Percentiles rank a stretch among this genome's conserved stretches.
These are phyloP conservation scores for Odontothrips loti DNA, from an alignment of 2,888 invertebrate genomes.

Conservation along the genomic window DNA sequence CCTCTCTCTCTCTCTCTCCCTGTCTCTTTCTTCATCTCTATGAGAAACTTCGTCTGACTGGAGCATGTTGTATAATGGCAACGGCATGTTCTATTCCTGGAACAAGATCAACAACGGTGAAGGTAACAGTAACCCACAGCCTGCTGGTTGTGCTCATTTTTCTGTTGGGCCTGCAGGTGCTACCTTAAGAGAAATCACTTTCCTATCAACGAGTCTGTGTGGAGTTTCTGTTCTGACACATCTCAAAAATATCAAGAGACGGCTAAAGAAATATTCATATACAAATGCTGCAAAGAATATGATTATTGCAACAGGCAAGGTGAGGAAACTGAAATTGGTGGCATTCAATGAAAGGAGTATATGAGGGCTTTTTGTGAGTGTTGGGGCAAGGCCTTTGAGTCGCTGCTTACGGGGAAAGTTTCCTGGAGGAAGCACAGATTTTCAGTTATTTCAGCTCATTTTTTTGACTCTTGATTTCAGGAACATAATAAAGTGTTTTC, in stretches of 20 bases:
- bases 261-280: neutral
- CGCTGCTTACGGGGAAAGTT: neutral
- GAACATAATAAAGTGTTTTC: no score
- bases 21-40: no score
- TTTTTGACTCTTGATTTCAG: no score
- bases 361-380: slow-evolving; percentile 22
- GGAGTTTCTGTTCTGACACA: slow-evolving; percentile 16
- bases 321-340: slow-evolving; percentile 6
- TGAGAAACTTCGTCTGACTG: no score
- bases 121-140: slow-evolving; percentile 3
- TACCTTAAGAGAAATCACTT: neutral
- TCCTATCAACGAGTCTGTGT: slow-evolving; percentile 20
- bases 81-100: neutral
- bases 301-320: slow-evolving; percentile 29
- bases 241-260: neutral
- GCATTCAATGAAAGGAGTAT: slow-evolving; percentile 8
- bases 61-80: neutral
- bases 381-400: slow-evolving; percentile 5
- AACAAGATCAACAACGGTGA: neutral
- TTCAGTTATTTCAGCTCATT: no score
- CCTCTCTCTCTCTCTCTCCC: no score
- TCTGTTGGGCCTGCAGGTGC: slow-evolving; percentile 23
- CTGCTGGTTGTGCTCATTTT: neutral
- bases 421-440: neutral
- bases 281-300: slow-evolving; percentile 28